A percentile compares a stretch with the other conserved stretches of the same genome.
phyloP scores from a whole-genome alignment of 1,140 invertebrate genomes.

The Magallana gigas region DNA sequence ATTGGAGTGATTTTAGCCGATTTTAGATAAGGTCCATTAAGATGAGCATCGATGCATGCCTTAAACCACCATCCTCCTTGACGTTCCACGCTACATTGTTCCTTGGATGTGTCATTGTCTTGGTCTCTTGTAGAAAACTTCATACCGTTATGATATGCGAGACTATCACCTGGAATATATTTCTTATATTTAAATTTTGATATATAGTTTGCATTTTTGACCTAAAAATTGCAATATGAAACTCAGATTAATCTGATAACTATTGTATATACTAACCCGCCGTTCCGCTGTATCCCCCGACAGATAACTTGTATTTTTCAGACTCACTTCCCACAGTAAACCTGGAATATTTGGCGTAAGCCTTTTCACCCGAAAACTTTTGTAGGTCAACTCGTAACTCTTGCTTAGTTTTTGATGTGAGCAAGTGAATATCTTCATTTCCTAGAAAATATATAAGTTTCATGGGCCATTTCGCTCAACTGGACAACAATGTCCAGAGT shows the following conservation, averaged over 20 bases:
- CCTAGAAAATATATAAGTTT: constrained; percentile 66
- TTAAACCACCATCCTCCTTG: constrained; percentile 42
- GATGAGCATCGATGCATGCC: background rate
- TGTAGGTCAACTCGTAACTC: constrained; percentile 93
- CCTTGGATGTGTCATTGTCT: background rate
- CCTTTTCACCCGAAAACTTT: constrained; percentile 95
- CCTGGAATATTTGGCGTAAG: constrained; percentile 67
- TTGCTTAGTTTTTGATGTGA: constrained; percentile 85
- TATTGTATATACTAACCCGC: constrained; percentile 66
- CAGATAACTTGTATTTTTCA: constrained; percentile 94
- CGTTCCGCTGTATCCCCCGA: constrained; percentile 83
- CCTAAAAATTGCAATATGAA: background rate
- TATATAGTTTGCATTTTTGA: background rate
- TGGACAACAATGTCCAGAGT: too few species aligned
- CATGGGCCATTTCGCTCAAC: too few species aligned
- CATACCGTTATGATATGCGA: background rate
- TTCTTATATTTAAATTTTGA: background rate
- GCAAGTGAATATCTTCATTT: constrained; percentile 79
- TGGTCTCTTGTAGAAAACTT: background rate
- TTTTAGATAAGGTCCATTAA: background rate
- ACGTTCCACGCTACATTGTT: background rate
- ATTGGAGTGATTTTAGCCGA: background rate
- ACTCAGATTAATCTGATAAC: background rate
- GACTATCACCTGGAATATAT: background rate
- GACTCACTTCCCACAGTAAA: constrained; percentile 78